Evolutionary conservation across 2,113 vertebrate genomes (phyloP).

Genomic region (Seriola dumerili): DNA sequence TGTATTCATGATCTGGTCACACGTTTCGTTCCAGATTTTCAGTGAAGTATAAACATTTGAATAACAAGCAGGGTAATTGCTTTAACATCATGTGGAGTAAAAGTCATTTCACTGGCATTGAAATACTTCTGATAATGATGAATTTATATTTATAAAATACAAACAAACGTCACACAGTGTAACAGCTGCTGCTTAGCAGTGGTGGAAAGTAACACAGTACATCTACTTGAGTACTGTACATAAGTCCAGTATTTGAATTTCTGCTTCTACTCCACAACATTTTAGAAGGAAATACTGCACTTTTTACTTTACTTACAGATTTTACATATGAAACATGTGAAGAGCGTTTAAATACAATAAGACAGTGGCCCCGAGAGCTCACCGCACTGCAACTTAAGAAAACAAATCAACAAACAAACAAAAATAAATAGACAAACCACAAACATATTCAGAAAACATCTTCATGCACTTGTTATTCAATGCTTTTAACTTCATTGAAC

Average conservation of each 20-base stretch:
- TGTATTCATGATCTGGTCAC: constrained; percentile 1
- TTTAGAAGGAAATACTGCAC: no score
- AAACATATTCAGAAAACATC: no score
- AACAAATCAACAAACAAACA: no score
- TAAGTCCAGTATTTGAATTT: neutral
- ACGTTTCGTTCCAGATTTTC: neutral
- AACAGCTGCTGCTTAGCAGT: neutral
- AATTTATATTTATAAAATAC: neutral
- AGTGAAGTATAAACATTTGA: neutral
- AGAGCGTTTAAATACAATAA: no score
- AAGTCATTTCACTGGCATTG: neutral
- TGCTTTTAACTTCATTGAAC: no score
- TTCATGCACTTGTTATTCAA: no score
- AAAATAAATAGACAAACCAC: no score
- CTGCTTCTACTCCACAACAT: neutral
- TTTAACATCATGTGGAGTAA: constrained; percentile 1
- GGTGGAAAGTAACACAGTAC: neutral
- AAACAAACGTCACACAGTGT: neutral
- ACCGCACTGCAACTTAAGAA: no score
- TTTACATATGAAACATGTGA: no score
- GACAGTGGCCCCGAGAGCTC: no score
- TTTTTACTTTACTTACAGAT: no score
- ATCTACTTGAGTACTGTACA: neutral
- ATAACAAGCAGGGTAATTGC: neutral
- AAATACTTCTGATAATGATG: neutral